A percentile compares a stretch with the other conserved stretches of the same genome.
These are phyloP conservation scores for Cricetomys ansorgei DNA, from an alignment of 2,113 vertebrate species.

Conservation along the genomic window DNA sequence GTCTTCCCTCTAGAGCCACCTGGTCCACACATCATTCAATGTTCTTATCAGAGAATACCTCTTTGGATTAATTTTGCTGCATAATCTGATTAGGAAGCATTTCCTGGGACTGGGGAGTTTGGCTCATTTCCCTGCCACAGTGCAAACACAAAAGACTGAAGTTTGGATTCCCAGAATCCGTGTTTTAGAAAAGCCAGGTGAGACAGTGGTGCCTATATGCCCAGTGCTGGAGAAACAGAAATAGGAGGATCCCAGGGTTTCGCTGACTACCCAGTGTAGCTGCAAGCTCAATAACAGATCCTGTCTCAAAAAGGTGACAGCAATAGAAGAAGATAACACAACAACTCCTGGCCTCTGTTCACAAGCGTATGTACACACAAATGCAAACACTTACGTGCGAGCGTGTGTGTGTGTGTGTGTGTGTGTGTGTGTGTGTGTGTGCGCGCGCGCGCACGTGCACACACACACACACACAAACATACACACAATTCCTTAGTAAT, in stretches of 20 bases:
- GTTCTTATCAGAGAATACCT: conserved; percentile 19
- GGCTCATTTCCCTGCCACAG: neutral
- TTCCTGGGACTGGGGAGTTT: neutral
- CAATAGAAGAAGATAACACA: neutral
- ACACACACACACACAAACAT: neutral
- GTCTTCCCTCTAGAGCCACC: neutral
- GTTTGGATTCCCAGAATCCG: neutral
- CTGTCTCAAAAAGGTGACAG: neutral
- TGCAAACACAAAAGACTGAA: neutral
- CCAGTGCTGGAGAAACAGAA: neutral
- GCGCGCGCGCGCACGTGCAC: neutral
- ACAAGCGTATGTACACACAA: neutral
- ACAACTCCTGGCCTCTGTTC: neutral
- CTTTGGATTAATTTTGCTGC: neutral
- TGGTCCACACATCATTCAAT: neutral
- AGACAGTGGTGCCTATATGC: neutral
- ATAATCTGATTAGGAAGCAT: neutral
- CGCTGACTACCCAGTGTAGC: neutral
- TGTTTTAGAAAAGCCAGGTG: neutral
- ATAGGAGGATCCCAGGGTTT: no score
- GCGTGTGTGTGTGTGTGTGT: no score
- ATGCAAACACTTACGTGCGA: neutral
- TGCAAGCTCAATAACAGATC: neutral
- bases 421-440: no score
- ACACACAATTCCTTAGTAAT: neutral